These are phyloP conservation scores for Phoebastria nigripes DNA, from an alignment of 2,797 vertebrate species.

Conservation along the genomic window DNA sequence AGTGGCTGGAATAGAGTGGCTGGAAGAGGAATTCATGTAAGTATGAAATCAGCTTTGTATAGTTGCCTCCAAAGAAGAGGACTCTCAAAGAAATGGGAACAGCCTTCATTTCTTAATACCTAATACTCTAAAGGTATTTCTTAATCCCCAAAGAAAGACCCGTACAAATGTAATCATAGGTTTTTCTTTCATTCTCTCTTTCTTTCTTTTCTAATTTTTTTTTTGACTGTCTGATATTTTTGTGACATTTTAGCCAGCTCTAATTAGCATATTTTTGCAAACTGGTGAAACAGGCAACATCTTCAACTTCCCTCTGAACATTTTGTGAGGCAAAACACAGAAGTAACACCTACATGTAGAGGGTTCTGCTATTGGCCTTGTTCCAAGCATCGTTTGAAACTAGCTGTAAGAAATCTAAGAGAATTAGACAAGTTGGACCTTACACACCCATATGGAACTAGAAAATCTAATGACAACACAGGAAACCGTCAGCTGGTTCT, in stretches of 20 bases:
- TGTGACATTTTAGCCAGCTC: neutral
- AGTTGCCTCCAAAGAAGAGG: neutral
- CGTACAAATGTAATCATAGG: neutral
- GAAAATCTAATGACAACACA: constrained; percentile 43
- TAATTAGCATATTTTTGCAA: constrained; percentile 34
- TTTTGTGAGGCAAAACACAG: constrained; percentile 52
- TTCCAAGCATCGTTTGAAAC: constrained; percentile 3
- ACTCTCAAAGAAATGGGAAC: neutral
- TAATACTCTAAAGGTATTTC: neutral
- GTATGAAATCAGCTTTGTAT: neutral
- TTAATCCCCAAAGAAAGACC: neutral
- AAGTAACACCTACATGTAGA: neutral
- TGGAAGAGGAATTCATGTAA: neutral
- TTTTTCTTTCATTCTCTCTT: neutral
- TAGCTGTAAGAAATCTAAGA: neutral
- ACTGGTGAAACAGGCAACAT: neutral
- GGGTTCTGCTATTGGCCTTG: neutral
- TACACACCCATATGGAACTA: constrained; percentile 12
- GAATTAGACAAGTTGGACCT: constrained; percentile 20
- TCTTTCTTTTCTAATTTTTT: neutral
- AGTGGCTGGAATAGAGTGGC: neutral
- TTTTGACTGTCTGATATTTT: neutral
- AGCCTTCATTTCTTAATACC: neutral
- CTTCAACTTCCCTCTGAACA: constrained; percentile 5
- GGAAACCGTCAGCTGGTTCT: constrained; percentile 16